Base-by-base conservation (phyloP, 2,113 vertebrate species). In the Tachuris rubrigastra region DNA sequence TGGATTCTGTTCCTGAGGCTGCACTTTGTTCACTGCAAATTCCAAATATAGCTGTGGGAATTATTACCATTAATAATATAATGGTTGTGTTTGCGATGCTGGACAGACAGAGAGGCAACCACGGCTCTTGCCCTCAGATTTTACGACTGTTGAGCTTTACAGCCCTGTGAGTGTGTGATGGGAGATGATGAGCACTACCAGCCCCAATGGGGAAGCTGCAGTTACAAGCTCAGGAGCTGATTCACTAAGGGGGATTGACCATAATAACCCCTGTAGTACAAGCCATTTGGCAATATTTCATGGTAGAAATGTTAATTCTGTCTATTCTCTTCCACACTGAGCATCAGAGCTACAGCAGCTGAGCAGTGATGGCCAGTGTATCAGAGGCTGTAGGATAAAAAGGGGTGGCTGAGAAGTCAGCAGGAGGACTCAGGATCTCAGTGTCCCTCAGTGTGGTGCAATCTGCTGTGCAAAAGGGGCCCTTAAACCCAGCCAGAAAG, bases 51-150 rank as follows among this genome's bases (percentile, higher is more conserved):
- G 92, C 73, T 85, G 55, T 68, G 78, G 28, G 6, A 75, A 89
- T 96, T 89, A 93, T 76, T 86, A 84, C 83, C 87, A 88, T 73
- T 93, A 87, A 75, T 92, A 87, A 84, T n/a, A 9, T 47, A 68
- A 78, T 39, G 66, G 41, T 28, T 84, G 58, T 33, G 68, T 59
- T 33, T 18, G 60, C 76, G 79, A 58, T 65, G 86, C 73, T 67
- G 90, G 90, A 24, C 41, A 35, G 52, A 65, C 1, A 3, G 44
- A 37, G 75, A 62, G 55, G 65, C 55, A 37, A 76, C 35, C 35
- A 16, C 0, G 0, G 87, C 67, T 69, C 49, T 24, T 66, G n/a
- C 85, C 33, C 68, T 27, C 42, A 55, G 71, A 80, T 73, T 82
- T 95, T 66, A 79, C 0, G 0, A 82, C n/a, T 55, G 14, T 2